Conservation (phyloP, 2,888 invertebrate species). For the Perizoma flavofasciatum region DNA sequence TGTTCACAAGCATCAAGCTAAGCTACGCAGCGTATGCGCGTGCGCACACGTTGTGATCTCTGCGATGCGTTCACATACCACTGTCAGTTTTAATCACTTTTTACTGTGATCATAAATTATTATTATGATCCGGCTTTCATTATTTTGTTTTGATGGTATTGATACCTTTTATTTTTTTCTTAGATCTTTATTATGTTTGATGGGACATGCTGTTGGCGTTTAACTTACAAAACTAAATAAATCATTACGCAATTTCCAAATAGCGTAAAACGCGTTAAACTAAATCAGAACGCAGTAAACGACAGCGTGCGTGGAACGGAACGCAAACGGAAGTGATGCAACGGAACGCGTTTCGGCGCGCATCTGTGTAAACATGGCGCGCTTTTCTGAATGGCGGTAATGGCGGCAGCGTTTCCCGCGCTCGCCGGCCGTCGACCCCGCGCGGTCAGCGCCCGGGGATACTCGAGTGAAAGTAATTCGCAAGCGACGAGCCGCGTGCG, state of each 20-base stretch:
- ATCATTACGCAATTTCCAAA: conserved; percentile 26
- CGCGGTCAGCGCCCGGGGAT: conserved; percentile 79
- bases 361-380: conserved; percentile 82
- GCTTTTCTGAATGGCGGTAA: conserved; percentile 79
- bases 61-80: conserved; percentile 37
- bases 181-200: background rate
- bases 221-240: conserved; percentile 3
- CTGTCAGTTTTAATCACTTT: conserved; percentile 33
- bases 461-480: conserved; percentile 83
- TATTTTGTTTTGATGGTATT: conserved; percentile 16
- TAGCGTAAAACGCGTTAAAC: conserved; percentile 50
- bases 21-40: conserved; percentile 47
- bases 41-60: conserved; percentile 37
- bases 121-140: conserved; percentile 36
- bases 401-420: conserved; percentile 75
- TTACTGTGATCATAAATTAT: conserved; percentile 40
- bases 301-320: conserved; percentile 69
- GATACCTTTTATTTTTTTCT: background rate
- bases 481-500: conserved; percentile 73
- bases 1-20: conserved; percentile 57
- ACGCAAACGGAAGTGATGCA: conserved; percentile 82
- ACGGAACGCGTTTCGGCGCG: conserved; percentile 79
- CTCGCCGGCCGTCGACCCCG: conserved; percentile 77
- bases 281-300: conserved; percentile 67
- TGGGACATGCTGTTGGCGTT: background rate